A percentile compares a stretch with the other conserved stretches of the same genome.
Conservation (phyloP, 2,797 vertebrate species). For the Trichosurus vulpecula region DNA sequence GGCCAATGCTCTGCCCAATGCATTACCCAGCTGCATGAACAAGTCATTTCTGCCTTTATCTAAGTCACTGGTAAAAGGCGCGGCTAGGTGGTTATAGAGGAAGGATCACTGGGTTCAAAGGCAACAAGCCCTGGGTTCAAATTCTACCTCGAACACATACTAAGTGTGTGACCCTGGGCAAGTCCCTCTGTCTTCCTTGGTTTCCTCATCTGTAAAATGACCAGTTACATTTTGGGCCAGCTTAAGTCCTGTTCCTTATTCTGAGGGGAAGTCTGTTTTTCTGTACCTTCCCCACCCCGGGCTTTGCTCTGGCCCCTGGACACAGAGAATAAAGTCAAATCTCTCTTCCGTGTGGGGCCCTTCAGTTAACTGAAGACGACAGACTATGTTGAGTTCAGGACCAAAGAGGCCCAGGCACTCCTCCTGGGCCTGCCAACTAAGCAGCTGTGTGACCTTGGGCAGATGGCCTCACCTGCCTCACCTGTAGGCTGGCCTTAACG, state of each 20-base stretch:
- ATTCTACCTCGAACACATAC: neutral
- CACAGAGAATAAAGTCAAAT: neutral
- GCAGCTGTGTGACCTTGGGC: neutral
- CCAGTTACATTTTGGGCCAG: neutral
- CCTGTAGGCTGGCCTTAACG: neutral
- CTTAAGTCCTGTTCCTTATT: neutral
- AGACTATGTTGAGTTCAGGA: neutral
- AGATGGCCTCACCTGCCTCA: neutral
- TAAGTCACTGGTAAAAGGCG: neutral
- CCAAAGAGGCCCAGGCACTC: neutral
- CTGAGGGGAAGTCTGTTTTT: neutral
- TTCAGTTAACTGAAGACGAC: neutral
- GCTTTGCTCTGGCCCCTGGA: too few species aligned
- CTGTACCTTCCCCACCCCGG: neutral
- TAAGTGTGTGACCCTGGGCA: neutral
- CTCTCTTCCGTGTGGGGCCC: neutral
- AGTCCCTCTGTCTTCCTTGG: neutral
- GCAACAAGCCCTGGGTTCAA: neutral
- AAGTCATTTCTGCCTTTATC: neutral
- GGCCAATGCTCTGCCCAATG: neutral
- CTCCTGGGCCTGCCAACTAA: neutral
- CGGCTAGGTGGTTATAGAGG: neutral
- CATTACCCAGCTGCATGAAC: neutral
- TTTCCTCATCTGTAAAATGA: neutral
- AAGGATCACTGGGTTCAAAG: neutral